phyloP scores from a whole-genome alignment of 2,113 vertebrate species.

The Albula glossodonta region DNA sequence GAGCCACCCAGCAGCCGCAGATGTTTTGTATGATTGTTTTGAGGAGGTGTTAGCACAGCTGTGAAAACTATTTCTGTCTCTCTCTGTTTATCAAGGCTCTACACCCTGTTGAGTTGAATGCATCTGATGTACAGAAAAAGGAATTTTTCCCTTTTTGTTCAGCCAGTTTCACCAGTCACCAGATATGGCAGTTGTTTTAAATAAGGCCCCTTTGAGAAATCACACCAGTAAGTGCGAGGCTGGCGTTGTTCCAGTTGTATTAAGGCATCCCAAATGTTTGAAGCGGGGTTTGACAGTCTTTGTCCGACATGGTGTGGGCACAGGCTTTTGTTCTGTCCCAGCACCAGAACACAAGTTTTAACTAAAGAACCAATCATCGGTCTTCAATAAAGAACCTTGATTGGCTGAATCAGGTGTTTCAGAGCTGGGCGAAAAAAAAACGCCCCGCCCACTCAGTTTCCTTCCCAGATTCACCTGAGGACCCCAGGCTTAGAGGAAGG shows the following conservation, averaged over 20 bases:
- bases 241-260: neutral
- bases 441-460: no score
- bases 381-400: no score
- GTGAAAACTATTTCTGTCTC: conserved; percentile 50
- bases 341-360: no score
- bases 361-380: no score
- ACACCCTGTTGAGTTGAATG: conserved; percentile 47
- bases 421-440: no score
- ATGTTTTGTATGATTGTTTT: neutral
- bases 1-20: neutral
- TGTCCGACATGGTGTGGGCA: no score
- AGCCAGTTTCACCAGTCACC: conserved; percentile 35
- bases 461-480: no score
- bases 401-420: no score
- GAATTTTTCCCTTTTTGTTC: conserved; percentile 62
- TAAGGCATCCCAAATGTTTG: no score
- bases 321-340: no score
- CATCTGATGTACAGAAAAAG: conserved; percentile 22
- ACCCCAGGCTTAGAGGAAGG: conserved; percentile 76
- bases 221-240: neutral
- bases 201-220: conserved; percentile 9
- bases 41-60: conserved; percentile 44
- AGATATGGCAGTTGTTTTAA: conserved; percentile 42
- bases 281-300: no score
- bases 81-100: conserved; percentile 49